Evolutionary conservation across 1,140 invertebrate species (phyloP).

Genomic region (Heliconius nattereri): DNA sequence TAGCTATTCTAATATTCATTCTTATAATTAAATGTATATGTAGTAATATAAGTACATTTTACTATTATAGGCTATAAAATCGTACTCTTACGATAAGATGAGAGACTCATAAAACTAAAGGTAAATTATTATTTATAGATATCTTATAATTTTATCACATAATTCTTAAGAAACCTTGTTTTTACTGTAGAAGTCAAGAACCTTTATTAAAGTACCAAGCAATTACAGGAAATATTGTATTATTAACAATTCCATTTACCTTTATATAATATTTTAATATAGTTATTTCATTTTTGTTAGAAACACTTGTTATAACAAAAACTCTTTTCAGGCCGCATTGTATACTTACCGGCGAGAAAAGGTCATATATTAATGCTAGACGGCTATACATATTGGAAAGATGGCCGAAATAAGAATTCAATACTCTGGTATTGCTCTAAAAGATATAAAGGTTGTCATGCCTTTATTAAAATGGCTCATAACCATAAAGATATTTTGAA

Average conservation of each 20-base stretch:
- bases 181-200: neutral
- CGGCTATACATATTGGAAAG: constrained; percentile 46
- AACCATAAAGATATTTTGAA: constrained; percentile 32
- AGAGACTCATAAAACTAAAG: neutral
- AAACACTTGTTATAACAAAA: neutral
- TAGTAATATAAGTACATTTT: neutral
- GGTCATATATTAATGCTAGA: constrained; percentile 41
- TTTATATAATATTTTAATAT: neutral
- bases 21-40: too few relatives aligned
- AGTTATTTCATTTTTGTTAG: neutral
- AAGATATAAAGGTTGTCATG: constrained; percentile 36
- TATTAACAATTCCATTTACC: neutral
- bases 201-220: neutral
- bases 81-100: neutral
- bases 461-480: constrained; percentile 38
- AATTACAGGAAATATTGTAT: neutral
- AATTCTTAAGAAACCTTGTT: neutral
- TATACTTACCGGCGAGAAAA: constrained; percentile 41
- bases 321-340: constrained; percentile 39
- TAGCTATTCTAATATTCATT: too few relatives aligned
- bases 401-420: constrained; percentile 40
- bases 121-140: neutral
- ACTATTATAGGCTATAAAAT: neutral
- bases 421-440: constrained; percentile 48
- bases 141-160: neutral